Percentiles rank a stretch among this genome's conserved stretches.
Conservation (phyloP, 1,140 invertebrate genomes). For the Stegodyphus mimosarum region DNA sequence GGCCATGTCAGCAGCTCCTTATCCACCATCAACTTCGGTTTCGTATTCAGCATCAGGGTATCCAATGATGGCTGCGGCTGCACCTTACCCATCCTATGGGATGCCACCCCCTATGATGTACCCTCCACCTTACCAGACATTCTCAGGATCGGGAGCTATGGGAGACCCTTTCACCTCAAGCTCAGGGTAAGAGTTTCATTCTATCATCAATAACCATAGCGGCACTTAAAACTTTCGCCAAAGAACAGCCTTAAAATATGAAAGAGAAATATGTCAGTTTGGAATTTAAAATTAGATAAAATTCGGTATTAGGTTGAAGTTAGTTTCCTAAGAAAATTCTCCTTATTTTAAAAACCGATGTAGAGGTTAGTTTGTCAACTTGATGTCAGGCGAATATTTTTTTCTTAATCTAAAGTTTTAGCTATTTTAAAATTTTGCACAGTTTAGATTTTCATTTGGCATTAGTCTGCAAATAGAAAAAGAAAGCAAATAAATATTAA, state of each 20-base stretch:
- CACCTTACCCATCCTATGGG: slow-evolving; percentile 41
- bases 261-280: not conserved
- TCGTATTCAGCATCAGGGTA: not conserved
- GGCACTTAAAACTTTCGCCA: not conserved
- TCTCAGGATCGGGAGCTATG: slow-evolving; percentile 38
- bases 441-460: too few species aligned
- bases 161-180: slow-evolving; percentile 51
- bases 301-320: not conserved
- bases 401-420: too few species aligned
- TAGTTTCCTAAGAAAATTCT: not conserved
- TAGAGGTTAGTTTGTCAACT: too few species aligned
- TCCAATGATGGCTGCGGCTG: slow-evolving; percentile 17
- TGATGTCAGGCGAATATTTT: too few species aligned
- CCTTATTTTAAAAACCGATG: too few species aligned
- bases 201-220: not conserved
- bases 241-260: not conserved
- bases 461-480: too few species aligned
- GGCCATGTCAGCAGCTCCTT: not conserved
- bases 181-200: slow-evolving; percentile 29
- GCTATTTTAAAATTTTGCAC: too few species aligned
- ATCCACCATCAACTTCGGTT: slow-evolving; percentile 1
- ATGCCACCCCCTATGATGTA: slow-evolving; percentile 29
- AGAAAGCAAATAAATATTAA: too few species aligned
- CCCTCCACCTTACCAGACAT: slow-evolving; percentile 42
- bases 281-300: not conserved